These are phyloP conservation scores for Gastrophryne carolinensis DNA, from an alignment of 2,797 vertebrate genomes.

Conservation along the genomic window DNA sequence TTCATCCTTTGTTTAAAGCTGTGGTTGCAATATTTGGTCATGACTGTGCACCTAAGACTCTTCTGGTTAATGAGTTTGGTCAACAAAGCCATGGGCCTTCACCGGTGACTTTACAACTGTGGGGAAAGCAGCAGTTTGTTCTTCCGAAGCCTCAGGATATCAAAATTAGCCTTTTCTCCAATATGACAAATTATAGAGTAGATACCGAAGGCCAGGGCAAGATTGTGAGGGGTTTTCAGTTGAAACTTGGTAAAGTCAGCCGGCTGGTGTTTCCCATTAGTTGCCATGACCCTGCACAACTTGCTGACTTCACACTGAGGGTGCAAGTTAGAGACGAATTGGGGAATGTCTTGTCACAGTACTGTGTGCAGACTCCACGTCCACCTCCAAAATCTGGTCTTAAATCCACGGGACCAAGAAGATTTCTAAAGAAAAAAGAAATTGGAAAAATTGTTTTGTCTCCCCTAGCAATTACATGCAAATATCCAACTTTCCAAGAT, in stretches of 20 bases:
- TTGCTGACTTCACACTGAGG: constrained; percentile 89
- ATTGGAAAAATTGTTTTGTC: constrained; percentile 91
- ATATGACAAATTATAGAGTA: constrained; percentile 91
- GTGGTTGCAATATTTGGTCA: constrained; percentile 94
- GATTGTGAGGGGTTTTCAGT: constrained; percentile 84
- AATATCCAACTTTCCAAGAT: constrained; percentile 91
- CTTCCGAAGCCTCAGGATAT: constrained; percentile 87
- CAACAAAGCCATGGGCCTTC: constrained; percentile 73
- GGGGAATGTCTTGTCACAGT: constrained; percentile 87
- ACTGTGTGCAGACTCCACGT: constrained; percentile 90
- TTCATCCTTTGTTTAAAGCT: constrained; percentile 92
- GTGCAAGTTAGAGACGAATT: constrained; percentile 89
- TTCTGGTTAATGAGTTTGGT: constrained; percentile 83
- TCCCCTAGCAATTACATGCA: constrained; percentile 81
- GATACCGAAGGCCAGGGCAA: constrained; percentile 76
- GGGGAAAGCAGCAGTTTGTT: constrained; percentile 93
- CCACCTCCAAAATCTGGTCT: constrained; percentile 80
- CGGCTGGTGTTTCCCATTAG: constrained; percentile 85
- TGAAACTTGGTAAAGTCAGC: constrained; percentile 90
- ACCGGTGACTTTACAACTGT: constrained; percentile 88
- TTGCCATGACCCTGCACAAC: constrained; percentile 75
- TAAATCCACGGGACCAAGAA: constrained; percentile 74
- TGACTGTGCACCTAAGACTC: constrained; percentile 87
- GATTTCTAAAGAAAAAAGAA: constrained; percentile 95
- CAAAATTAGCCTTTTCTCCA: constrained; percentile 88